Conservation (phyloP, 2,113 vertebrate genomes). For the Aegithalos caudatus region DNA sequence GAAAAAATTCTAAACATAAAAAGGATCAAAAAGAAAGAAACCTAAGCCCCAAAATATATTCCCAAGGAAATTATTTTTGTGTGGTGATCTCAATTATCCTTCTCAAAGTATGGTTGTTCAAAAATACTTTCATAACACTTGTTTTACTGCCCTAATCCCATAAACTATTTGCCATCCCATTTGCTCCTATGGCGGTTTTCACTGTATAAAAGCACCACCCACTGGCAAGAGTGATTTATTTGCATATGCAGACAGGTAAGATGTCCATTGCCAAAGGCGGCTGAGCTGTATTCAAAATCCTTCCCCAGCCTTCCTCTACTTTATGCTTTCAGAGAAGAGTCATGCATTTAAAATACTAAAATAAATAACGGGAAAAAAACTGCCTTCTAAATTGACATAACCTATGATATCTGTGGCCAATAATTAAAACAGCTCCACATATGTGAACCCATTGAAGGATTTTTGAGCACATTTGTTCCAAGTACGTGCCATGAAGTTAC, state of each 20-base stretch:
- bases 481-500: background rate
- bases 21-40: background rate
- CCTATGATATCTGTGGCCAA: accelerated
- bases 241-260: background rate
- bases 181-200: background rate
- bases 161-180: accelerated
- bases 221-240: background rate
- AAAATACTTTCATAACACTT: background rate
- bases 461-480: background rate
- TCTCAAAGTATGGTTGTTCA: background rate
- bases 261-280: accelerated
- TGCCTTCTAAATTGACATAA: background rate
- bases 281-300: background rate
- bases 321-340: background rate
- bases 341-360: background rate
- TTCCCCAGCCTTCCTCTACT: background rate
- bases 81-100: background rate
- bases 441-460: background rate
- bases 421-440: background rate
- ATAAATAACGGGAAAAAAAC: background rate
- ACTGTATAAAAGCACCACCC: background rate
- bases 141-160: background rate
- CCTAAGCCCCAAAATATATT: background rate
- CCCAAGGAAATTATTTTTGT: background rate
- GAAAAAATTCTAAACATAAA: background rate